Conservation (phyloP, 2,113 vertebrate genomes). For the Tapirus terrestris region DNA sequence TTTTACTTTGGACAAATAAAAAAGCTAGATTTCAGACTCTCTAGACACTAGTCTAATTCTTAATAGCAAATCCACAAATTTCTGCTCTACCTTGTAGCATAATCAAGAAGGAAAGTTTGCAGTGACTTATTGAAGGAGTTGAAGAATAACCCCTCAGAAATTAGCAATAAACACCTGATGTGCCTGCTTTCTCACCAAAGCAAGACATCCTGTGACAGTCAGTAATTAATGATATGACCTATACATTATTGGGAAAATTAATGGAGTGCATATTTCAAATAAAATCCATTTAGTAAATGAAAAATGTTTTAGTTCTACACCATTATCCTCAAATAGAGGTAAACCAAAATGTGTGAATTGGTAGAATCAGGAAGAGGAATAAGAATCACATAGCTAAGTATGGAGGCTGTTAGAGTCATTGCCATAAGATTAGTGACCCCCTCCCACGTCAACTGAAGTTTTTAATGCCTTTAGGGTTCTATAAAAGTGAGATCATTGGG, state of each 20-base stretch:
- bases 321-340: conserved; percentile 51
- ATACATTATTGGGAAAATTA: conserved; percentile 64
- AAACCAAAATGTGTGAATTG: background rate
- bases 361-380: background rate
- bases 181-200: conserved; percentile 37
- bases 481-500: background rate
- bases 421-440: background rate
- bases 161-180: background rate
- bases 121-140: background rate
- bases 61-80: background rate
- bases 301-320: conserved; percentile 68
- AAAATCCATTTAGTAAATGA: conserved; percentile 61
- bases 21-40: conserved; percentile 24
- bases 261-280: conserved; percentile 59
- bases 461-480: background rate
- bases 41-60: conserved; percentile 16
- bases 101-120: background rate
- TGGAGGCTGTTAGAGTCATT: background rate
- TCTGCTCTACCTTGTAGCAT: background rate
- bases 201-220: conserved; percentile 11
- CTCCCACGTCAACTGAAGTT: background rate
- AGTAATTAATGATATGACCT: conserved; percentile 62
- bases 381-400: background rate
- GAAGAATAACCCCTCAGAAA: background rate
- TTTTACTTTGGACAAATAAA: conserved; percentile 9